phyloP scores from a whole-genome alignment of 2,113 vertebrate genomes.

The Etheostoma cragini region DNA sequence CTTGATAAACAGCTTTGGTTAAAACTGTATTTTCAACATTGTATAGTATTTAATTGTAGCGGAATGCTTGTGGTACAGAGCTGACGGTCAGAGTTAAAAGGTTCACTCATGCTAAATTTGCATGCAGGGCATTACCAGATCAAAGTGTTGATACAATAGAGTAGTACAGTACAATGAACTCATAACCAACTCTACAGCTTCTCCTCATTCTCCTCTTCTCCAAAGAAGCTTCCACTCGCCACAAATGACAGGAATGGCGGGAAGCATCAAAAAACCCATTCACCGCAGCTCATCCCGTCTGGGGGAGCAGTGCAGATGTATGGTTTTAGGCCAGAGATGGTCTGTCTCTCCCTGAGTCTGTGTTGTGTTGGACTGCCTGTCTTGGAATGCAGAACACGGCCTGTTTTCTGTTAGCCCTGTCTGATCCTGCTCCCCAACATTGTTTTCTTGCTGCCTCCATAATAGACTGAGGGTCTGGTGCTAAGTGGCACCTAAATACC shows the following conservation, averaged over 20 bases:
- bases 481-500: slow-evolving; percentile 54
- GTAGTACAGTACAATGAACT: slow-evolving; percentile 37
- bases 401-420: slow-evolving; percentile 74
- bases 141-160: background rate
- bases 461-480: slow-evolving; percentile 54
- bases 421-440: slow-evolving; percentile 63
- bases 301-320: slow-evolving; percentile 54
- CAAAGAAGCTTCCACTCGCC: slow-evolving; percentile 40
- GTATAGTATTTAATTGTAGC: slow-evolving; percentile 4
- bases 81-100: background rate
- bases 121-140: background rate
- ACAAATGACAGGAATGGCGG: slow-evolving; percentile 49
- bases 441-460: slow-evolving; percentile 59
- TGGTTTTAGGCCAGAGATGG: slow-evolving; percentile 64
- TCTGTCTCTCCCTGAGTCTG: slow-evolving; percentile 59
- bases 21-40: background rate
- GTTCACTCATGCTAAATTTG: slow-evolving; percentile 32
- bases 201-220: slow-evolving; percentile 37
- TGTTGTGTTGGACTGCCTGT: slow-evolving; percentile 57
- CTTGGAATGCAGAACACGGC: slow-evolving; percentile 67
- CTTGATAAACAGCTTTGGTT: background rate
- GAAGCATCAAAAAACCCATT: slow-evolving; percentile 44
- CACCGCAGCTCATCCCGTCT: slow-evolving; percentile 52
- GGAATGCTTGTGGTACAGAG: background rate
- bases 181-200: slow-evolving; percentile 30